Base-by-base conservation (phyloP, 2,797 vertebrate genomes). In the Coranthus polyacanthus region DNA sequence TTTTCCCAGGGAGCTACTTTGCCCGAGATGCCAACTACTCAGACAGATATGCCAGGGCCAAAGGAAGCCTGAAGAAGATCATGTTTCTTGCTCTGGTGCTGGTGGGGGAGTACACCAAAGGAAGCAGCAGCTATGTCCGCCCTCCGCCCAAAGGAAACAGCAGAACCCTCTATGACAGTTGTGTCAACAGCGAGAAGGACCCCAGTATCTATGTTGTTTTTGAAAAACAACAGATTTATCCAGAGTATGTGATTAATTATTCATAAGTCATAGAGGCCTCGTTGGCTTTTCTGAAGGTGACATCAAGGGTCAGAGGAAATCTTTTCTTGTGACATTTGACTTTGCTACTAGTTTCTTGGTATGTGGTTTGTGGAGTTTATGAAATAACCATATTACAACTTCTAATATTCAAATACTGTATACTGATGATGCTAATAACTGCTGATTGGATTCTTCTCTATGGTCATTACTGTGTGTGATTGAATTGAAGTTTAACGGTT, bases 1-100 rank as follows among this genome's bases (percentile, higher is more conserved):
- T 52, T 42, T 18, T n/a, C n/a, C n/a, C n/a, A 98, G 97, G 97
- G 67, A 97, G 96, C 82, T 98, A 98, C 90, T 99, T 98, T 88
- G 97, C 97, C 80, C 94, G 84, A 58, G 96, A 98, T 62, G 95
- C 96, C 0, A 94, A 92, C 0, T 96, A 96, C 69, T 97, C 96
- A 3, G 72, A 97, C 83, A 90, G 42, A 38, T 98, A 95, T 32
- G 83, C 92, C 54, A 75, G 6, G 0, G 1, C 58, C 1, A 71
- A 1, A 0, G 1, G n/a, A 12, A 10, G 0, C 50, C 75, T 15
- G 1, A 66, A 2, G 24, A 94, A 92, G 81, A 84, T 74, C 43
- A 97, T 98, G 96, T 98, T 99, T 80, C 87, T 94, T 59, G 95
- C 96, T 16, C 92, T 94, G 71, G 95, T 98, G 45, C 92, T 98